Evolutionary conservation across 2,113 vertebrate genomes (phyloP).

Genomic region (Orthonyx spaldingii): DNA sequence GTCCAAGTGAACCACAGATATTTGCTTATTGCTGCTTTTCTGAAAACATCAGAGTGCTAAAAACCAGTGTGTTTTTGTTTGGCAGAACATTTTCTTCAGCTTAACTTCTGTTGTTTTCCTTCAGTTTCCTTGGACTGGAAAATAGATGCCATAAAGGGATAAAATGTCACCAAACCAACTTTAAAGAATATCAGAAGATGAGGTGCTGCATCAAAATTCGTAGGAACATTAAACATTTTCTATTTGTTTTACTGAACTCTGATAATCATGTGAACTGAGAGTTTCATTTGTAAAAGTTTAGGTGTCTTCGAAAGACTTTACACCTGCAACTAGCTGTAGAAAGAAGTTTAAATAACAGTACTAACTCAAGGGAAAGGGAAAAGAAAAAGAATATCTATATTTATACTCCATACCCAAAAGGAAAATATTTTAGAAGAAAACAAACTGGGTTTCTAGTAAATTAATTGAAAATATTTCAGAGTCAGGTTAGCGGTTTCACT

Average conservation of each 20-base stretch:
- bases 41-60: not conserved
- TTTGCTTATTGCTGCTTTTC: not conserved
- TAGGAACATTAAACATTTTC: not conserved
- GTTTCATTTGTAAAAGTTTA: not conserved
- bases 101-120: not conserved
- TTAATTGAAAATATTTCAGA: not conserved
- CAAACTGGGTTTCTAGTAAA: not conserved
- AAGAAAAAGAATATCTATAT: not conserved
- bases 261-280: not conserved
- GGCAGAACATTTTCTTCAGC: not conserved
- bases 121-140: not conserved
- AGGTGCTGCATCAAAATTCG: not conserved
- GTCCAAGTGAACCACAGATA: not conserved
- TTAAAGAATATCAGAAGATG: not conserved
- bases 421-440: not conserved
- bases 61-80: not conserved
- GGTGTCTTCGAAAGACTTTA: not conserved
- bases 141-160: not conserved
- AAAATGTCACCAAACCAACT: not conserved
- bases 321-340: not conserved
- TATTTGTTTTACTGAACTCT: not conserved
- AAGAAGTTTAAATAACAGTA: not conserved
- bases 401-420: not conserved
- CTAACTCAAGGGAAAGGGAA: not conserved
- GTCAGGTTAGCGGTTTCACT: not conserved